phyloP scores from a whole-genome alignment of 30 jellyfish, hydroid and myxozoan genomes.

The Pelagia noctiluca region DNA sequence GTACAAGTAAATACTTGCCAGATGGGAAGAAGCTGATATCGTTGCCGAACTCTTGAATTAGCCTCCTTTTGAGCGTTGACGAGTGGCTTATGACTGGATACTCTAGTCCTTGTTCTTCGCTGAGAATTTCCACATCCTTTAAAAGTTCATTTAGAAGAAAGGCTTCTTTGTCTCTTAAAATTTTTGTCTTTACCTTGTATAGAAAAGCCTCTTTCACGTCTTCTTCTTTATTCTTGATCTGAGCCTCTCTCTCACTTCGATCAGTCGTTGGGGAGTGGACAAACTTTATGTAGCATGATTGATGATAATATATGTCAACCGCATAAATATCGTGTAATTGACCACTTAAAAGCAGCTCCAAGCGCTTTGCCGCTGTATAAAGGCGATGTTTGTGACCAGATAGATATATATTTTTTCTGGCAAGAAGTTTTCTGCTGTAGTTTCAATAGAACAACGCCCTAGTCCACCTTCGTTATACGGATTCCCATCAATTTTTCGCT shows the following conservation, averaged over 20 bases:
- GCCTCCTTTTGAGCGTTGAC: not conserved
- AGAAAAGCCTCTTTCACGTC: too few species aligned
- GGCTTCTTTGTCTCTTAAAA: too few species aligned
- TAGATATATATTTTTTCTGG: not conserved
- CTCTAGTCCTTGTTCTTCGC: too few species aligned
- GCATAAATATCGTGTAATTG: not conserved
- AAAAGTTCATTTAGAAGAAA: too few species aligned
- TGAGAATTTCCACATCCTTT: too few species aligned
- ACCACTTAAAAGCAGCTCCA: too few species aligned
- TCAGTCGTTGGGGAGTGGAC: too few species aligned
- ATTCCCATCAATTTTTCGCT: not conserved
- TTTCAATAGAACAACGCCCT: not conserved
- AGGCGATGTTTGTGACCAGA: not conserved
- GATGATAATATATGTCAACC: too few species aligned
- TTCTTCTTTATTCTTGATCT: too few species aligned
- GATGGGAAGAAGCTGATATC: constrained; percentile 8
- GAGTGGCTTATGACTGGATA: constrained; percentile 8
- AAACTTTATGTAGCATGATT: too few species aligned
- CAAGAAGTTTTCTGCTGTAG: not conserved
- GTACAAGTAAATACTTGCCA: constrained; percentile 15
- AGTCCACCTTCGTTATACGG: not conserved
- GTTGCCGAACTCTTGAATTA: not conserved
- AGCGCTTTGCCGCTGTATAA: not conserved
- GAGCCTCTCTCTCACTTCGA: too few species aligned
- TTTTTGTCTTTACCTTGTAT: too few species aligned